Conservation (phyloP, 2,113 vertebrate genomes). For the Aegithalos caudatus region DNA sequence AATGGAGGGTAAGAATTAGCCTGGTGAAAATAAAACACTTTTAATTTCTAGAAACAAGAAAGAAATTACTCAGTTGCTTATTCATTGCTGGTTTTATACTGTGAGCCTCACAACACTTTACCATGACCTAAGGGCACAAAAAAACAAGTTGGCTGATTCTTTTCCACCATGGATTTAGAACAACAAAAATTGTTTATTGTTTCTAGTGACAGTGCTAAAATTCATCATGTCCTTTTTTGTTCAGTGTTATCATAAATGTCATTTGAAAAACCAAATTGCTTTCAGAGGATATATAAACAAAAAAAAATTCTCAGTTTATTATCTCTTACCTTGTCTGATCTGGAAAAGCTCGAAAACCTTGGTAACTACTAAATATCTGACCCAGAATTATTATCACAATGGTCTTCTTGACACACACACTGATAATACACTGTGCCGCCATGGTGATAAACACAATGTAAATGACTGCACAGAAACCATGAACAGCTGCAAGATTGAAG, state of each 20-base stretch:
- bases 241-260: neutral
- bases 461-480: neutral
- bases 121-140: constrained; percentile 25
- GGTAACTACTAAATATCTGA: neutral
- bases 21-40: neutral
- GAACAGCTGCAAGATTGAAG: neutral
- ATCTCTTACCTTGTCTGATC: neutral
- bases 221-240: constrained; percentile 29
- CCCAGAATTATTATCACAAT: neutral
- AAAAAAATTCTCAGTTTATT: constrained; percentile 8
- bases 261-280: constrained; percentile 57
- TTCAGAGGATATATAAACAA: constrained; percentile 7
- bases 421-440: neutral
- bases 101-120: neutral
- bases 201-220: constrained; percentile 38
- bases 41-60: neutral
- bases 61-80: neutral
- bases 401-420: neutral
- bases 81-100: neutral
- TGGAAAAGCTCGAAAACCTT: constrained; percentile 4
- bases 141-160: constrained; percentile 31
- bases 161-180: constrained; percentile 11
- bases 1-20: neutral
- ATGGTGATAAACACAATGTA: neutral
- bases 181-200: constrained; percentile 29